phyloP scores from a whole-genome alignment of 1,140 invertebrate species.

The Drosophila teissieri region DNA sequence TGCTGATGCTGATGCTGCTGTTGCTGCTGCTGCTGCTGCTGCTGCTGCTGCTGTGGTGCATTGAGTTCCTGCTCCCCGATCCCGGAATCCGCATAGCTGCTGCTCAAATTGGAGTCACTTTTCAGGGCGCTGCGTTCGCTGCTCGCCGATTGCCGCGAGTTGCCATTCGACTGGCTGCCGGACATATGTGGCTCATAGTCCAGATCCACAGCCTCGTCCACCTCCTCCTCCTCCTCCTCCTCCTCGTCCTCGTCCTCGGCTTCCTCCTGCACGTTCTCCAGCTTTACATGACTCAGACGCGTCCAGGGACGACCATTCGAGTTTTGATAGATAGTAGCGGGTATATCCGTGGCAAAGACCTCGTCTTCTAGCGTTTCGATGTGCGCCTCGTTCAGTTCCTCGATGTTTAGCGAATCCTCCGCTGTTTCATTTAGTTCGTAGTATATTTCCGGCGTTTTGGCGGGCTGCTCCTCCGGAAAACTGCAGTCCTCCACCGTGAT shows the following conservation, averaged over 20 bases:
- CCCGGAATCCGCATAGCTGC: slow-evolving; percentile 78
- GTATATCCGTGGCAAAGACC: slow-evolving; percentile 70
- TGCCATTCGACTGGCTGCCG: slow-evolving; percentile 27
- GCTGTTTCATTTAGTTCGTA: slow-evolving; percentile 63
- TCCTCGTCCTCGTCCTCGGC: slow-evolving; percentile 61
- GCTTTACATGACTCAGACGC: slow-evolving; percentile 71
- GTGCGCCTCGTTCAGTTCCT: slow-evolving; percentile 61
- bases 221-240: slow-evolving; percentile 53
- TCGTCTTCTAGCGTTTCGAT: slow-evolving; percentile 66
- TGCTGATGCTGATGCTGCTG: slow-evolving; percentile 15
- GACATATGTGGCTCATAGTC: slow-evolving; percentile 47
- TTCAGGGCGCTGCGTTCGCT: slow-evolving; percentile 68
- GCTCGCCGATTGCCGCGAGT: slow-evolving; percentile 63
- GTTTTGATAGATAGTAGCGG: slow-evolving; percentile 70
- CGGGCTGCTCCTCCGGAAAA: slow-evolving; percentile 21
- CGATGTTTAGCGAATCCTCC: slow-evolving; percentile 50
- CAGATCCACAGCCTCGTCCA: slow-evolving; percentile 55
- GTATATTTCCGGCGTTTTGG: slow-evolving; percentile 52
- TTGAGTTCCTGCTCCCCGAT: slow-evolving; percentile 55
- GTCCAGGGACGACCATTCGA: slow-evolving; percentile 59
- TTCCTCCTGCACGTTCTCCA: slow-evolving; percentile 78
- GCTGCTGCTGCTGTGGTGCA: slow-evolving; percentile 9
- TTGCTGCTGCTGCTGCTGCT: slow-evolving; percentile 34
- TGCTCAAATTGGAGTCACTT: slow-evolving; percentile 80
- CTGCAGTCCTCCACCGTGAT: slow-evolving; percentile 80